Base-by-base conservation (phyloP, 2,888 invertebrate species). In the Torymus texanus region DNA sequence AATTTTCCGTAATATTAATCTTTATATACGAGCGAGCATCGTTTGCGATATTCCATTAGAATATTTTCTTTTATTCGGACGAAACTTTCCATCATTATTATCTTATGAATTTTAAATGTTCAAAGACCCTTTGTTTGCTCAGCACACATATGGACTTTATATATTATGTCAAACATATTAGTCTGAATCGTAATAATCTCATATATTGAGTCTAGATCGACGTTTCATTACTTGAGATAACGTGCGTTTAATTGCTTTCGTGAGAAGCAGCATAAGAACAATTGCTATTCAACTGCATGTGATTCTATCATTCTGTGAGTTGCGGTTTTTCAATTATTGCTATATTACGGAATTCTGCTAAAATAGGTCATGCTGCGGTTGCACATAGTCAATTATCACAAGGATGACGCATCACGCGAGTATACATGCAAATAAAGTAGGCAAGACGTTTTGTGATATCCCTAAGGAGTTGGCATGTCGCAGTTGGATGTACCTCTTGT, bases 201-300 rank as follows among this genome's bases (percentile, higher is more conserved):
- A 41, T 41, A 41, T 41, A 75, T 66, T 59, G 41, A 63, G 63
- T 62, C 14, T 1, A 72, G 72, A 76, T 73, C 41, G 62, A 68
- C 14, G 21, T 70, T 73, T 76, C 53, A 67, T 74, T 77, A 77
- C 59, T 56, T 18, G 5, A 63, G 74, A 77, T 74, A 75, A 58
- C 24, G 59, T 62, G 59, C 53, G 59, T 74, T 55, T 80, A 80
- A 80, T 80, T 75, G 71, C 77, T 71, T 70, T 74, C 77, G 77
- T 78, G 80, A 78, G 80, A 80, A 78, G 14, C 16, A 4, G 18
- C 61, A 8, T 73, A 77, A 58, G 59, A 72, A 78, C 72, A 62
- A 81, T 78, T 72, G 78, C 78, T 75, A 78, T 80, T 80, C 59
- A 68, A 53, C 4, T 13, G 3, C 21, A 1, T n/a, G 2, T 14